Base-by-base conservation (phyloP, 2,113 vertebrate genomes). In the Entomyzon cyanotis region DNA sequence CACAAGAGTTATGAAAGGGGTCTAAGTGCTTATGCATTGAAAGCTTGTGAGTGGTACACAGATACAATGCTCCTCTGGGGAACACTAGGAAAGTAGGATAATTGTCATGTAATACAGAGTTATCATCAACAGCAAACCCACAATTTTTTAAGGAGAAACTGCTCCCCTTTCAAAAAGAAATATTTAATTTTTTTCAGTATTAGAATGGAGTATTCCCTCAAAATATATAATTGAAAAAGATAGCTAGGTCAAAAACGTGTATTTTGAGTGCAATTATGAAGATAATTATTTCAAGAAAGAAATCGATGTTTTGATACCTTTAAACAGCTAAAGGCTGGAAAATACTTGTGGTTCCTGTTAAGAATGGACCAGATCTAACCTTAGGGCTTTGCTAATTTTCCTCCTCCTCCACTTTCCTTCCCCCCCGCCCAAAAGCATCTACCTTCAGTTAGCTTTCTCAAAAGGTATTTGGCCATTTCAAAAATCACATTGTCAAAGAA, bases 291-390 rank as follows among this genome's bases (percentile, higher is more conserved):
- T 90, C 83, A 86, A 76, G 68, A 92, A 93, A 93, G 44, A 93
- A 71, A 96, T 42, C 4, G 39, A 39, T 39, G 39, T 39, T 39
- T 39, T 39, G 39, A 39, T 39, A 39, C 39, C 39, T 39, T 30
- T 90, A 67, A 67, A 86, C 11, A 77, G 11, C 35, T 68, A 88
- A 94, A 95, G 76, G 42, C 70, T 87, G 65, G 47, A 91, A 94
- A 94, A 89, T 79, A 94, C 59, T 90, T 93, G 87, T 84, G 87
- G 93, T 87, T 97, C 90, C 49, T 86, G 28, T 84, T 92, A 84
- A 94, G 81, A 93, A 96, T 33, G 71, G 90, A 95, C 71, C 59
- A 88, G 67, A 74, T 83, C 89, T 96, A 96, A 96, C 60, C 84
- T 79, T 44, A 88, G 74, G 74, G 92, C 53, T 95, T 86, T 80